A percentile compares a stretch with the other conserved stretches of the same genome.
Evolutionary conservation across 2,113 vertebrate genomes (phyloP).

Genomic region (Ceyx melanurus): DNA sequence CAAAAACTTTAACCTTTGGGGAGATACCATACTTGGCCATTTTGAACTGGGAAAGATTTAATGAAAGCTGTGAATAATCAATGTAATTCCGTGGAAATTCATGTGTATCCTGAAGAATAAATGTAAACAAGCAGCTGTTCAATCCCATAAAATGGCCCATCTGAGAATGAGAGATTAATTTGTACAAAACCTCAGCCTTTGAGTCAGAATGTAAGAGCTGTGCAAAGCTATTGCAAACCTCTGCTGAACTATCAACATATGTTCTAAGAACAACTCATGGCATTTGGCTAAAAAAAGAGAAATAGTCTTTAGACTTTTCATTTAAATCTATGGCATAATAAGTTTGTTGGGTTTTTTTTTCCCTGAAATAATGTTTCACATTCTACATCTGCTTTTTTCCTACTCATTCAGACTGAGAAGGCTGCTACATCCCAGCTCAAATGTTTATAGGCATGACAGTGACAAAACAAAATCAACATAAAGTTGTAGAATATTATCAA

Average conservation of each 20-base stretch:
- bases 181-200: neutral
- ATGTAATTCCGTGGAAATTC: neutral
- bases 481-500: neutral
- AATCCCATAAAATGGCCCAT: neutral
- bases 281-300: neutral
- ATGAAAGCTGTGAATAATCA: neutral
- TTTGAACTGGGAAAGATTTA: neutral
- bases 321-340: neutral
- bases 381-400: neutral
- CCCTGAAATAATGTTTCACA: neutral
- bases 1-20: slow-evolving; percentile 4
- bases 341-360: neutral
- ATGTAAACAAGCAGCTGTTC: slow-evolving; percentile 24
- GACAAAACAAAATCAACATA: neutral
- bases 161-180: neutral
- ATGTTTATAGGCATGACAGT: neutral
- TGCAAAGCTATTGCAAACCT: neutral
- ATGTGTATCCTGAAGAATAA: neutral
- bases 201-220: neutral
- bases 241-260: slow-evolving; percentile 21
- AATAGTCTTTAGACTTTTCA: neutral
- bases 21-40: neutral
- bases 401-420: neutral
- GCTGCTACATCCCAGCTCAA: neutral
- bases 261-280: neutral